A percentile compares a stretch with the other conserved stretches of the same genome.
These are phyloP conservation scores for Panulirus ornatus DNA, from an alignment of 1,140 invertebrate species.

Conservation along the genomic window DNA sequence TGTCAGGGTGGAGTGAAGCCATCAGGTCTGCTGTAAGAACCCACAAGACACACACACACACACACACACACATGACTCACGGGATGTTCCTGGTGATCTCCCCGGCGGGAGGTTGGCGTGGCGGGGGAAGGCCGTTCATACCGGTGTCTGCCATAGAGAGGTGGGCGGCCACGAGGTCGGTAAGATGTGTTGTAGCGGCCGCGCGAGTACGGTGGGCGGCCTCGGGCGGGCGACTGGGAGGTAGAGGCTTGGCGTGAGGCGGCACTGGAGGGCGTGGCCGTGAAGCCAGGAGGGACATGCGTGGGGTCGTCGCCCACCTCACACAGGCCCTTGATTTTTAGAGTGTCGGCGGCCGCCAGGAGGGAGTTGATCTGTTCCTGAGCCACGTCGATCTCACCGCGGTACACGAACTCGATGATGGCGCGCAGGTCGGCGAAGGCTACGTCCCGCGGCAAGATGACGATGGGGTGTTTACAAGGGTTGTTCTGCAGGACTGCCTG, in stretches of 20 bases:
- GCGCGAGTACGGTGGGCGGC: constrained; percentile 58
- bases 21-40: too few species aligned
- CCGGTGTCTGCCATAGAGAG: constrained; percentile 68
- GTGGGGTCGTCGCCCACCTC: constrained; percentile 75
- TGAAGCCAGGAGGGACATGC: constrained; percentile 75
- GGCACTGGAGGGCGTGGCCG: constrained; percentile 71
- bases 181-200: constrained; percentile 70
- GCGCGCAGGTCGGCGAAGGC: constrained; percentile 85
- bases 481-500: constrained; percentile 85
- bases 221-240: constrained; percentile 52
- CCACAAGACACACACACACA: too few species aligned
- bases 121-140: constrained; percentile 60
- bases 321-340: constrained; percentile 75
- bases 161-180: constrained; percentile 69
- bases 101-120: background rate
- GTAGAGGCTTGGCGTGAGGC: constrained; percentile 4
- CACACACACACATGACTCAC: background rate
- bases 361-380: constrained; percentile 84
- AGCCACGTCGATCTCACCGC: constrained; percentile 84
- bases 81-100: constrained; percentile 26
- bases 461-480: constrained; percentile 87
- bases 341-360: constrained; percentile 77
- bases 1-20: too few species aligned
- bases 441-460: constrained; percentile 84
- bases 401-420: constrained; percentile 86